Conservation (phyloP, 2,797 vertebrate genomes). For the Sylvilagus floridanus region DNA sequence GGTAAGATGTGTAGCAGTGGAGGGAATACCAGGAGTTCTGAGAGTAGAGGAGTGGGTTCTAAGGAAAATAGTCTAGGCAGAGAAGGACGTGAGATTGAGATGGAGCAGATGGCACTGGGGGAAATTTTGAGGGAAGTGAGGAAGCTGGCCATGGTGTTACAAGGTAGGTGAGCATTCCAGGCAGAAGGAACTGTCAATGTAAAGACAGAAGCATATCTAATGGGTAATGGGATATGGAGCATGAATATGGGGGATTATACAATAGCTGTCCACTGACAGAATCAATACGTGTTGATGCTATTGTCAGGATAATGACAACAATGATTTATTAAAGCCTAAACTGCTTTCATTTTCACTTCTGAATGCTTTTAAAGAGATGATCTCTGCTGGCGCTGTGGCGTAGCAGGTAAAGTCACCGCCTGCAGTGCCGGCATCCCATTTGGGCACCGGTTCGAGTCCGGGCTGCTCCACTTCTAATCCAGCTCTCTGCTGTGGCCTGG, state of each 20-base stretch:
- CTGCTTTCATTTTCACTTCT: neutral
- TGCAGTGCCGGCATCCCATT: no score
- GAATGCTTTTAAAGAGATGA: neutral
- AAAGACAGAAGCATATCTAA: neutral
- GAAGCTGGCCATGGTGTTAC: neutral
- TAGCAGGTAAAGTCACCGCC: no score
- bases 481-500: no score
- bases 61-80: neutral
- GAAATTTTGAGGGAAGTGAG: neutral
- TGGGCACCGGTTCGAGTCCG: no score
- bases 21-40: neutral
- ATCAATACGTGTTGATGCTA: neutral
- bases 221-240: neutral
- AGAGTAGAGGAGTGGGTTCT: neutral
- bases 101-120: neutral
- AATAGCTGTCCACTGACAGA: neutral
- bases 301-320: no score
- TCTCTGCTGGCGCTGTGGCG: no score
- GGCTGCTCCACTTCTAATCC: no score
- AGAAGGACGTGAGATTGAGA: neutral
- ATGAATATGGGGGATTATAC: rapidly evolving
- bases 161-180: neutral
- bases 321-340: neutral
- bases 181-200: neutral
- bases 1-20: neutral